Base-by-base conservation (phyloP, 2,888 invertebrate genomes). In the Drosophila nigritarsus region DNA sequence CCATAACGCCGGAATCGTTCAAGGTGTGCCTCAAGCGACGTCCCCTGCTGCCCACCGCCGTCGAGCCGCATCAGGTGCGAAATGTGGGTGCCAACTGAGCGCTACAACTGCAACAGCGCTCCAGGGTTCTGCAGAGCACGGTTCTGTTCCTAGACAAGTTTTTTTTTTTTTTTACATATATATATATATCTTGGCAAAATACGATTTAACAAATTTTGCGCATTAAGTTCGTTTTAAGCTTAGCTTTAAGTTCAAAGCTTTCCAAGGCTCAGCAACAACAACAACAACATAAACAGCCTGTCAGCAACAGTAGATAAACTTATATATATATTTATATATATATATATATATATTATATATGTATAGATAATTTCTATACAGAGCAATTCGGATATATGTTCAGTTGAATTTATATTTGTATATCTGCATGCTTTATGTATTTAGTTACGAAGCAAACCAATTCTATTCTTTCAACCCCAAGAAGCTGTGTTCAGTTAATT, bases 1-100 rank as follows among this genome's bases (percentile, higher is more conserved):
- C 98, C n/a, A 96, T 97, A 58, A 96, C 96, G 24, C 98, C 98
- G 0, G 95, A 96, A 87, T 94, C 96, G 1, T 98, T 97, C 94
- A 95, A 95, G 91, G 96, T 98, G 20, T 95, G 95, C 86, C 94
- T 96, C 67, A 93, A 94, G 73, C 94, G 95, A 7, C 94, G 96
- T 48, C 94, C 94, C 3, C 91, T 94, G 89, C 92, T 92, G 42
- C 89, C 82, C 27, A 87, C 87, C 1, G 81, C 87, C 54, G 73
- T 75, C 15, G 92, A 92, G 93, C 90, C 92, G 69, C 84, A 94
- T 87, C 92, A 91, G 61, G 83, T 94, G 78, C 92, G 94, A 91
- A 92, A 94, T 86, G 92, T 94, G 30, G 94, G 94, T 67, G 93
- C 94, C 76, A 92, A 92, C 53, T 93, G 81, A 94, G 91, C 30